These are phyloP conservation scores for Zaprionus vittiger DNA, from an alignment of 1,140 invertebrate genomes.

Conservation along the genomic window DNA sequence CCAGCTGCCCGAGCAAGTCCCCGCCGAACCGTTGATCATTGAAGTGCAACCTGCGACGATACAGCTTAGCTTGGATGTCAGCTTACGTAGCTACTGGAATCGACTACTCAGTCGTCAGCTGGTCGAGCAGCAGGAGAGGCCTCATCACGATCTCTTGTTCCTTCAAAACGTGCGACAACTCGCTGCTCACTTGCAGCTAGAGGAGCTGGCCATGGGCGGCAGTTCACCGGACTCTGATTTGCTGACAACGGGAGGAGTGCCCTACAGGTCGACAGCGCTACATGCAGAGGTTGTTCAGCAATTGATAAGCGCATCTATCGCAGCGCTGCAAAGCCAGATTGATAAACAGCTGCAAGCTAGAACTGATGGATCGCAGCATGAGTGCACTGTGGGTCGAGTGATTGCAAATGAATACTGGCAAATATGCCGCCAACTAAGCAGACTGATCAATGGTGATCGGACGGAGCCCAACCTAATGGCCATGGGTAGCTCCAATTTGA, in stretches of 20 bases:
- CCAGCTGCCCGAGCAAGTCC: constrained; percentile 21
- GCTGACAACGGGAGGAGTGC: constrained; percentile 60
- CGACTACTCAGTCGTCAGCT: constrained; percentile 41
- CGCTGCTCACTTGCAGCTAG: constrained; percentile 34
- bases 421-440: constrained; percentile 39
- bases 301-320: constrained; percentile 32
- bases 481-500: constrained; percentile 52
- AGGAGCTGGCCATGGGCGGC: constrained; percentile 30
- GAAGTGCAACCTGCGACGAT: constrained; percentile 11
- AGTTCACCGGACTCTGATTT: constrained; percentile 41
- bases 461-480: constrained; percentile 45
- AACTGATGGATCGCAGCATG: neutral
- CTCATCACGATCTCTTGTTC: neutral
- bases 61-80: constrained; percentile 49
- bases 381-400: constrained; percentile 13
- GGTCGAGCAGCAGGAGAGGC: constrained; percentile 16
- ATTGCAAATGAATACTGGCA: constrained; percentile 41
- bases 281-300: constrained; percentile 16
- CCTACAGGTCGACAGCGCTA: constrained; percentile 43
- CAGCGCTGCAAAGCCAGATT: constrained; percentile 38
- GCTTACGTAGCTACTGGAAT: constrained; percentile 58
- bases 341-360: neutral
- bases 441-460: constrained; percentile 42
- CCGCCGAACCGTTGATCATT: constrained; percentile 49
- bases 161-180: constrained; percentile 45